Evolutionary conservation across 2,888 invertebrate species (phyloP), one percentile per base, ranked within the genome.

Genomic region (Hedya salicella): DNA sequence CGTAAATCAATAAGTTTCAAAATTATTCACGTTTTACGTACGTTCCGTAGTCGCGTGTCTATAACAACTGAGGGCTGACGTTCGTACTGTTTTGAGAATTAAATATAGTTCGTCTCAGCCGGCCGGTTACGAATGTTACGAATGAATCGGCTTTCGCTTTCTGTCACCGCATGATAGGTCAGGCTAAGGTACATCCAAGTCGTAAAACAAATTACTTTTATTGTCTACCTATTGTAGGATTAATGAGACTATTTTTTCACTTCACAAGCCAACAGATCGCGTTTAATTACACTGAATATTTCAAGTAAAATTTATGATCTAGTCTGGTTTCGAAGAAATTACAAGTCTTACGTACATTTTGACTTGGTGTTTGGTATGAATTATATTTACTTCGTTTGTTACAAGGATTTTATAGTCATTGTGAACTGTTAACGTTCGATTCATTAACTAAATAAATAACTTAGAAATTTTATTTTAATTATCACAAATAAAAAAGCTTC

Each of bases 41-140:
- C 86, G 82, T 77, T 77, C 80, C 83, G 75, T 83, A 88, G 83
- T 86, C 86, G 84, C 86, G 87, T 80, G 80, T 81, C 83, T 82
- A 81, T 78, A 78, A 84, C 88, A 83, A 91, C 91, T 91, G 88
- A 86, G 78, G 71, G 75, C 82, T 87, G 86, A 88, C 89, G 89
- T 86, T 75, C 73, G 71, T 77, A 80, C 80, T 79, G 80, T 82
- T 80, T 79, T 80, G 79, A 77, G 83, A 87, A 85, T 87, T 89
- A 89, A 88, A 90, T 84, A 85, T 85, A 84, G 85, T 81, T 68
- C 75, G 76, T 75, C 11, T 78, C 82, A 79, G 79, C 78, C 78
- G 74, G 79, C 77, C 78, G 76, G 77, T 72, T 73, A 69, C 67
- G 69, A 68, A 67, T 75, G 75, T 73, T 76, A 78, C 75, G 76